phyloP scores from a whole-genome alignment of 2,888 invertebrate genomes.

The Deroplatys truncata region DNA sequence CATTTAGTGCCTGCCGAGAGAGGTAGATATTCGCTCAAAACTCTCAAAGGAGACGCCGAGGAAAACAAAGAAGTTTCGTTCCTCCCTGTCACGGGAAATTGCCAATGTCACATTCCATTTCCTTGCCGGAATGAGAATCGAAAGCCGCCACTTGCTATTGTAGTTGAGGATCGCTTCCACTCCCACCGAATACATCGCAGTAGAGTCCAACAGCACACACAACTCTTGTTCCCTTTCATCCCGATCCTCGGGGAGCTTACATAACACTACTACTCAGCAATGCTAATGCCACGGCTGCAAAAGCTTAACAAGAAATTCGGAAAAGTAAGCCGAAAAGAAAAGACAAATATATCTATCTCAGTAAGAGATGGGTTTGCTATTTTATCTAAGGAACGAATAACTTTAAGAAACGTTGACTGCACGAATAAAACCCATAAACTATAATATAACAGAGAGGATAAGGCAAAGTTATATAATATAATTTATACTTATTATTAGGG shows the following conservation, averaged over 20 bases:
- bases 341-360: not conserved
- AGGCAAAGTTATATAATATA: no score
- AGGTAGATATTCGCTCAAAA: not conserved
- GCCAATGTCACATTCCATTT: conserved; percentile 29
- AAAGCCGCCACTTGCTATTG: not conserved
- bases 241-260: not conserved
- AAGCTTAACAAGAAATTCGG: not conserved
- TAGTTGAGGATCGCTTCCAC: not conserved
- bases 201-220: not conserved
- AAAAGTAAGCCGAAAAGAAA: not conserved
- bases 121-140: conserved; percentile 26
- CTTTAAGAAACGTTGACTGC: not conserved
- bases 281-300: not conserved
- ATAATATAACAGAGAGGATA: no score
- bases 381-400: not conserved
- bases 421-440: no score
- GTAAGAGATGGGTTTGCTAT: not conserved
- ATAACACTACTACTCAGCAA: not conserved
- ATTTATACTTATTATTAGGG: no score
- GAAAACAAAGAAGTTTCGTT: conserved; percentile 22
- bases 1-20: not conserved
- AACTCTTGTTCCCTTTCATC: not conserved
- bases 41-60: not conserved
- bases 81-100: conserved; percentile 17
- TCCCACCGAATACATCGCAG: not conserved